These are phyloP conservation scores for Adrianichthys oophorus DNA, from an alignment of 2,797 vertebrate species.

Conservation along the genomic window DNA sequence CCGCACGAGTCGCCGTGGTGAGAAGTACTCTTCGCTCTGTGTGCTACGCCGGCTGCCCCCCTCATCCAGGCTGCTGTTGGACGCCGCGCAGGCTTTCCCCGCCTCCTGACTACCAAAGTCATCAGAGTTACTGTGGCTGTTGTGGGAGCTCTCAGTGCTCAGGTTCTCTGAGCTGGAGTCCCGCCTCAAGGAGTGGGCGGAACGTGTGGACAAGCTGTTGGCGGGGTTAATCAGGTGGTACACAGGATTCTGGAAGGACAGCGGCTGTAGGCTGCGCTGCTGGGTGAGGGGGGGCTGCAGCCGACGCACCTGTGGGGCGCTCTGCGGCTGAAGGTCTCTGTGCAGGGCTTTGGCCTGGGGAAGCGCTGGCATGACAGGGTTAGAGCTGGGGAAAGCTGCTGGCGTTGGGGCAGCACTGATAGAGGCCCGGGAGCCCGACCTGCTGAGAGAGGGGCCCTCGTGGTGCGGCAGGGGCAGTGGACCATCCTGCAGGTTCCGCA, in stretches of 20 bases:
- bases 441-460: constrained; percentile 80
- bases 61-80: constrained; percentile 89
- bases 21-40: constrained; percentile 79
- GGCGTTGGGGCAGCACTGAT: constrained; percentile 71
- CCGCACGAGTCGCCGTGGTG: constrained; percentile 64
- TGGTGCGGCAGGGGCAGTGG: constrained; percentile 59
- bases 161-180: constrained; percentile 93
- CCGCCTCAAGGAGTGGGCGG: constrained; percentile 62
- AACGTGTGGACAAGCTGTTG: constrained; percentile 70
- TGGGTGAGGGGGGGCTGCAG: constrained; percentile 86
- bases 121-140: constrained; percentile 84
- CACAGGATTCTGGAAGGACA: constrained; percentile 95
- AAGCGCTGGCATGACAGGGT: constrained; percentile 43
- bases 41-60: constrained; percentile 77
- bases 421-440: constrained; percentile 86
- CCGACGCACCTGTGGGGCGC: constrained; percentile 87
- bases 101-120: constrained; percentile 64
- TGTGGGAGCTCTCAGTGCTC: constrained; percentile 88
- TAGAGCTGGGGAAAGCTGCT: constrained; percentile 72
- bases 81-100: constrained; percentile 64
- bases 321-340: constrained; percentile 85
- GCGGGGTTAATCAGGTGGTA: constrained; percentile 89
- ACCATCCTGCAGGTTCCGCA: constrained; percentile 68
- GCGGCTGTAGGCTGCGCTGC: constrained; percentile 87
- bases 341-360: constrained; percentile 30